Evolutionary conservation across 2,797 vertebrate species (phyloP), one percentile per base, ranked within the genome.

Genomic region (Arrhamphus sclerolepis): DNA sequence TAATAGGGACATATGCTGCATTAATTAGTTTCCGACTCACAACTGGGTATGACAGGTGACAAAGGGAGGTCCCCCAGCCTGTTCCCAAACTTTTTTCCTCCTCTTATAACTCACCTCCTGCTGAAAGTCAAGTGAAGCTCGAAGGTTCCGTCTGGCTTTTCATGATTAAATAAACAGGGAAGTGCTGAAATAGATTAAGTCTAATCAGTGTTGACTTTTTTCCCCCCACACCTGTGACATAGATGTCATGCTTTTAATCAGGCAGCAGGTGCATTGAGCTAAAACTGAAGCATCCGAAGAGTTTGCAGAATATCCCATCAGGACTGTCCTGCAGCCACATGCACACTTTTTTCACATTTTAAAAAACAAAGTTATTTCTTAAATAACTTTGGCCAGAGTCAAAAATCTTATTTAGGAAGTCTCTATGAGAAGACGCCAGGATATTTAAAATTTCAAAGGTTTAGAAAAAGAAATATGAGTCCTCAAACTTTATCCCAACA

Each of bases 21-120:
- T 81, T 90, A 90, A 91, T 90, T 89, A 89, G 78, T 85, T 82
- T 82, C 61, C 78, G 76, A 67, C 75, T 75, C 65, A 59, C 75
- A 67, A 60, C 41, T 46, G 74, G 84, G 75, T 78, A 50, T 68
- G 86, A 76, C 79, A 78, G 80, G 77, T 77, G 77, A 82, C 80
- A 75, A 78, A 78, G 69, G 57, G 71, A 61, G 54, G 38, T 28
- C 31, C 44, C 57, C 55, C 38, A 18, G 9, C 24, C 19, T 31
- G 31, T 16, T 40, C 29, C 34, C 47, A 43, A 40, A 63, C 28
- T 46, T 38, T 53, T 55, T 62, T 64, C 52, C 57, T 73, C 62
- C 46, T 67, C 64, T 73, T 44, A 66, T 71, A 62, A 55, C 54
- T 66, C 75, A 43, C 72, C 80, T 72, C 73, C 78, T 67, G 72